A percentile compares a stretch with the other conserved stretches of the same genome.
These are phyloP conservation scores for Muscicapa striata DNA, from an alignment of 2,797 vertebrate species.

Conservation along the genomic window DNA sequence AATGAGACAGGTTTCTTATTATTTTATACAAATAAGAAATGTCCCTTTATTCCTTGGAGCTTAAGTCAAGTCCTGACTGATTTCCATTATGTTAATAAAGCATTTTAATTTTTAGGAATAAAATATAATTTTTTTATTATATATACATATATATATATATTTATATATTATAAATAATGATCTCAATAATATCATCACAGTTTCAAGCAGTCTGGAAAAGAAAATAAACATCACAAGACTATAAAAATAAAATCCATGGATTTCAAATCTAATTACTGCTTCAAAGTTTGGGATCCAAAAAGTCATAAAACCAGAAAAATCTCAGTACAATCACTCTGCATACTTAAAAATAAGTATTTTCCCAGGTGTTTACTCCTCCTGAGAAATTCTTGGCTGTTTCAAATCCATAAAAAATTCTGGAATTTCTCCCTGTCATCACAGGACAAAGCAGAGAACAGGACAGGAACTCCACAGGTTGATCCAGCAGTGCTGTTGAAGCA, in stretches of 20 bases:
- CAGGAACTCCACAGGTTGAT: background rate
- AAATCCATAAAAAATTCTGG: background rate
- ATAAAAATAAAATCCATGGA: background rate
- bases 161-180: background rate
- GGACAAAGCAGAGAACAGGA: background rate
- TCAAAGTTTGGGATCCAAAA: background rate
- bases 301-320: background rate
- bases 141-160: too few species aligned
- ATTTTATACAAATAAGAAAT: background rate
- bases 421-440: background rate
- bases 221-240: background rate
- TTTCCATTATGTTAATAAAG: fast-evolving
- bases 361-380: background rate
- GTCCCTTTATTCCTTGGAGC: background rate
- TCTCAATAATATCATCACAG: background rate
- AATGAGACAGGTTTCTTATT: background rate
- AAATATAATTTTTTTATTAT: background rate
- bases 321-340: too few species aligned
- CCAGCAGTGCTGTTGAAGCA: background rate
- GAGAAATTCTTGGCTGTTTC: background rate
- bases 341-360: background rate
- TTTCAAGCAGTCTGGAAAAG: background rate
- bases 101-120: background rate
- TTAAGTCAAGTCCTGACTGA: background rate
- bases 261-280: background rate